Base-by-base conservation (phyloP, 64 coral and sea anemone species). In the Pocillopora damicornis region DNA sequence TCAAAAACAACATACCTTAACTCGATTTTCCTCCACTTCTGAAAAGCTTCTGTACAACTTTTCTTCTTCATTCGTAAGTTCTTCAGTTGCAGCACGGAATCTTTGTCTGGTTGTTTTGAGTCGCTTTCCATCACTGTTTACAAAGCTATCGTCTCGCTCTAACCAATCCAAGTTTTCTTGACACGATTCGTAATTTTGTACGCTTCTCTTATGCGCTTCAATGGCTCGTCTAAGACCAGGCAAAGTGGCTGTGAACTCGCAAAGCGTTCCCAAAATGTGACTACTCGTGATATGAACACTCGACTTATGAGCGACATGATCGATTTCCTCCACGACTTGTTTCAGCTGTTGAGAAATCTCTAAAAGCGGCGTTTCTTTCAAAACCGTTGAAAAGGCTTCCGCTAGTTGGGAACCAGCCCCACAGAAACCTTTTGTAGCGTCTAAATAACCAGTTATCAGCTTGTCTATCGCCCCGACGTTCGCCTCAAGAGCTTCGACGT, bases 261-360 rank as follows among this genome's bases (percentile, higher is more conserved):
- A 95, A 59, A 99, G 90, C 9, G 93, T 95, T 23, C 90, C 91
- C 38, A 99, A 67, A 86, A 99, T 95, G 36, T 88, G 90, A 63
- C 89, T 51, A 51, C 42, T 95, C 18, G 86, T 99, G 80, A 99
- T 93, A 81, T 95, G 90, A 80, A 92, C 90, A 88, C 97, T 99
- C 23, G 90, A 95, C 88, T 95, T 92, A 59, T 94, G 92, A 35
- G 97, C 88, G 16, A 95, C 88, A 83, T 99, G 97, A 14, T 99
- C 97, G 16, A 99, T 78, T 74, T 99, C 90, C 73, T 99, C 97
- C 1, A 95, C 93, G 0, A 99, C 97, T 95, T 99, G 97, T 79
- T 99, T 92, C 37, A 95, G 66, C 89, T 95, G 97, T 73, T 99
- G 97, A 8, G 97, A 88, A 15, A 99, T 99, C 82, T 99, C 93